Base-by-base conservation (phyloP, 2,888 invertebrate genomes). In the Microdon myrmicae region DNA sequence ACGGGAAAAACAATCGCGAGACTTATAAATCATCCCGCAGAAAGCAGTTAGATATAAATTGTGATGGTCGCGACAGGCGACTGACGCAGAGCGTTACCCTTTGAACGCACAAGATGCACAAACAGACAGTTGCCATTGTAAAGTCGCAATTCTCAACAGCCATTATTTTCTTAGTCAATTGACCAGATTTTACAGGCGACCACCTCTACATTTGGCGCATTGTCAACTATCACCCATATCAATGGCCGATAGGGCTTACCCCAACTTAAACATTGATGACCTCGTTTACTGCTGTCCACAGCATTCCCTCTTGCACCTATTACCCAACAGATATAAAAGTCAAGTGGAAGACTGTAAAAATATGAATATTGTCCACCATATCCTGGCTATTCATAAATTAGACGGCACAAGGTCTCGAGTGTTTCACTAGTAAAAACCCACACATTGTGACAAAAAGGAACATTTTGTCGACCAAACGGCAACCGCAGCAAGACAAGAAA, bases 391-490 rank as follows among this genome's bases (percentile, higher is more conserved):
- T 45, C 49, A 49, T 51, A 49, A 45, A 37, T 61, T 41, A 64
- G 64, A 51, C 64, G 64, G 58, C 64, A 64, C 51, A 39, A 64
- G 51, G 37, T 53, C 58, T 56, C 44, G 16, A 20, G 19, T 13
- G 19, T 16, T n/a, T 14, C 14, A 34, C n/a, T 19, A 2, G n/a
- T 19, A 28, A 47, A 22, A 35, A 34, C 17, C 45, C 35, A 28
- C 51, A 51, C 22, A 56, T 16, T 29, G 23, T 25, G n/a, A 7
- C 12, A 19, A 43, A 12, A 14, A 23, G 37, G 10, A 31, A 23
- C 20, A 29, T 25, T 39, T 28, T 23, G 14, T 32, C 32, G 47
- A 51, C 38, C 51, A 58, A 58, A 28, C 38, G 39, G 34, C 44
- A 53, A 64, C 64, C 58, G 28, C 45, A 64, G 29, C 28, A 38